Percentiles rank a stretch among this genome's conserved stretches.
phyloP scores from a whole-genome alignment of 2,888 invertebrate species.

The Trileptium ribeirensis region DNA sequence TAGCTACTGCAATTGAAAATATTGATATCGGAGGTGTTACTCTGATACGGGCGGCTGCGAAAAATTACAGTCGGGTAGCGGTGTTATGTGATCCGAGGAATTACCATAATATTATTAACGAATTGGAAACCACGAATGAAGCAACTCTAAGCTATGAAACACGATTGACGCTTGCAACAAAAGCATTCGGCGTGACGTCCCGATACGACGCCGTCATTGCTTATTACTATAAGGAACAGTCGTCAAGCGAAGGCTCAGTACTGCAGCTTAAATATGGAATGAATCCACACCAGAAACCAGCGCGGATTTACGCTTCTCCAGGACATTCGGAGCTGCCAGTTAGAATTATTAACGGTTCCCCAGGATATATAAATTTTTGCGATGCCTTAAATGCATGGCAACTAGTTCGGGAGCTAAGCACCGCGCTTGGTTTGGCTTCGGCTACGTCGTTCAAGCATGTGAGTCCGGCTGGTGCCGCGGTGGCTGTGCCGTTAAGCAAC shows the following conservation, averaged over 20 bases:
- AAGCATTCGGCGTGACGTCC: conserved; percentile 93
- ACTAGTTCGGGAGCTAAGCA: conserved; percentile 76
- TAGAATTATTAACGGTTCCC: conserved; percentile 81
- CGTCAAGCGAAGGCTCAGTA: conserved; percentile 64
- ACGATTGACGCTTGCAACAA: conserved; percentile 49
- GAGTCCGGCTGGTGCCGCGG: conserved; percentile 88
- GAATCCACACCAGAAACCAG: conserved; percentile 78
- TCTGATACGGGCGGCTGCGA: conserved; percentile 84
- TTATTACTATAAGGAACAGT: conserved; percentile 86
- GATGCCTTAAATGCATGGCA: conserved; percentile 97
- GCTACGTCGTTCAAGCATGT: conserved; percentile 97
- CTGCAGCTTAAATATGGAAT: conserved; percentile 75
- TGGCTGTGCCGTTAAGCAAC: conserved; percentile 69
- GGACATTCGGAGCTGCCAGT: conserved; percentile 67
- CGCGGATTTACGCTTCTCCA: conserved; percentile 23
- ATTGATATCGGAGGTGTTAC: conserved; percentile 95
- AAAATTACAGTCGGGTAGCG: conserved; percentile 88
- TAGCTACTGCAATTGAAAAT: conserved; percentile 85
- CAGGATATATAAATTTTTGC: conserved; percentile 92
- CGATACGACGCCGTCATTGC: conserved; percentile 88
- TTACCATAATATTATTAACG: too few relatives aligned
- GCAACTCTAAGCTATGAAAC: too few relatives aligned
- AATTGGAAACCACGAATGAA: too few relatives aligned
- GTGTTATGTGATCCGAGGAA: conserved; percentile 84
- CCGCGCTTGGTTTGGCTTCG: conserved; percentile 73